Evolutionary conservation across 2,797 vertebrate species (phyloP), one percentile per base, ranked within the genome.

Genomic region (Hydrolagus colliei): DNA sequence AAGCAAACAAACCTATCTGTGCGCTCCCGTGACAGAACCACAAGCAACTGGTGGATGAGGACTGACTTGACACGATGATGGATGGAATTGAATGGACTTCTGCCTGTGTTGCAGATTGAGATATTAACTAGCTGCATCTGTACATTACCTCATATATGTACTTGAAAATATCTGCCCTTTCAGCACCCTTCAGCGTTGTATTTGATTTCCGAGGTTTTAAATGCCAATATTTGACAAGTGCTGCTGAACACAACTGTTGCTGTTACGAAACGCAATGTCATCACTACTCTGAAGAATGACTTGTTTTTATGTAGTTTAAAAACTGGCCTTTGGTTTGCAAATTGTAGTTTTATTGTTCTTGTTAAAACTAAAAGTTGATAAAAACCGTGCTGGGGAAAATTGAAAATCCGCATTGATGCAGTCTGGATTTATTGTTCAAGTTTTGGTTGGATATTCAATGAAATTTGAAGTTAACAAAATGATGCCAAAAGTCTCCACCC

Each of bases 91-190:
- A 35, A 68, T 84, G 79, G 65, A 68, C 65, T 84, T 52, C 62
- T 32, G 79, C 79, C 79, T 18, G 32, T 8, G 10, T 84, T 84
- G 65, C 79, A 84, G 79, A 52, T 84, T 71, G 35, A 32, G 71
- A 71, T 84, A 35, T 84, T 84, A 71, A 41, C 79, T 84, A 71
- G 20, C 79, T 84, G 79, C 65, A 84, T 84, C 65, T 92, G 90
- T 91, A 90, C 89, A 90, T 92, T 90, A 90, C 91, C 91, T 92
- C 91, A 90, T 91, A 52, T 52, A 68, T 90, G 89, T 89, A 89
- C 88, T 89, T 87, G 91, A 90, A 91, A 88, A 89, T 88, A 88
- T 87, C 63, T 73, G 65, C 71, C 16, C 65, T 82, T 52, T 82
- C 78, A 82, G 22, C 63, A 41, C 78, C 22, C 67, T 52, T 35